These are phyloP conservation scores for Rhadinocentrus ornatus DNA, from an alignment of 2,797 vertebrate species.

Conservation along the genomic window DNA sequence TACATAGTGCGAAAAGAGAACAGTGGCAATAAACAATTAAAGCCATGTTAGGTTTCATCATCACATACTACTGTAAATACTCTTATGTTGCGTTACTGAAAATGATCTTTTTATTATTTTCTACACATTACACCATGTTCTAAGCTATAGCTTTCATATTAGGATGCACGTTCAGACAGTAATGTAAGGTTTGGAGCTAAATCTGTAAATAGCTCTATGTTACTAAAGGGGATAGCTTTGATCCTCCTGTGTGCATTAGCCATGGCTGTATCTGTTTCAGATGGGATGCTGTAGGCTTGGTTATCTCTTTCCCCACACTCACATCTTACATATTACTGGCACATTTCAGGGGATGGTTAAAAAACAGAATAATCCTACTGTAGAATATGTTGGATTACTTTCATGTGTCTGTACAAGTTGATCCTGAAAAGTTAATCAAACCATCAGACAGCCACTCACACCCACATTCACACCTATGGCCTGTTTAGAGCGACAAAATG, in stretches of 20 bases:
- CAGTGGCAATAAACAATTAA: not conserved
- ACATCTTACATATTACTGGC: conserved; percentile 34
- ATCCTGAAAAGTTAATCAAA: not conserved
- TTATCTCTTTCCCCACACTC: conserved; percentile 40
- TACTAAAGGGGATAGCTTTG: conserved; percentile 65
- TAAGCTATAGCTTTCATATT: conserved; percentile 56
- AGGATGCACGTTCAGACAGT: conserved; percentile 47
- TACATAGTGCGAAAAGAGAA: too few species aligned
- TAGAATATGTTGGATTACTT: not conserved
- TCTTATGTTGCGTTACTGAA: conserved; percentile 14
- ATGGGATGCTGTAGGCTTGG: conserved; percentile 50
- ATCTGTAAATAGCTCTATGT: conserved; percentile 59
- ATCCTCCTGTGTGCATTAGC: conserved; percentile 68
- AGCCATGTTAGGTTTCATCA: conserved; percentile 14
- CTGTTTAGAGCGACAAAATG: not conserved
- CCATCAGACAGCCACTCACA: not conserved
- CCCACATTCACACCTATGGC: not conserved
- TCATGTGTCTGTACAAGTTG: too few species aligned
- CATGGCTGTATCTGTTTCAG: conserved; percentile 57
- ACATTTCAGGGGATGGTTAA: conserved; percentile 28
- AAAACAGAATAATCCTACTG: not conserved
- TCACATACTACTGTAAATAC: conserved; percentile 34
- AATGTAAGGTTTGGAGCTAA: conserved; percentile 57
- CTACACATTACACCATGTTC: conserved; percentile 30
- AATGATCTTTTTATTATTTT: conserved; percentile 47